Base-by-base conservation (phyloP, 2,113 vertebrate genomes). In the Nerophis ophidion region DNA sequence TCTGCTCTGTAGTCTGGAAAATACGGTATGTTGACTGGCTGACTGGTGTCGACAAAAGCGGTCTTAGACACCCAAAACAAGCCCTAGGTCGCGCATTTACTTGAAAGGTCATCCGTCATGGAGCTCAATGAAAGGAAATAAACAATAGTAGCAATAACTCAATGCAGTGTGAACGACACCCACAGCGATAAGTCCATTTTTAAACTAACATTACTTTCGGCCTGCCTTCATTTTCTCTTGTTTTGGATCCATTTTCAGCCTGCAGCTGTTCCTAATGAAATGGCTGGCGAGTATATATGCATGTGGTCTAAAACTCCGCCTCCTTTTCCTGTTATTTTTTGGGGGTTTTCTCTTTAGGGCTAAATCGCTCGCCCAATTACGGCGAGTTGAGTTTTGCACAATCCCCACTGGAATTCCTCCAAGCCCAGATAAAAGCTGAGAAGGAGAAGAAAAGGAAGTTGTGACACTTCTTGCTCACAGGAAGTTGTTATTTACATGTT, bases 401-500 rank as follows among this genome's bases (percentile, higher is more conserved):
- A 56, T 56, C 38, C 54, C 54, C 54, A 56, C 16, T 42, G 36
- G 54, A 42, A 56, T 56, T 56, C 54, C 42, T 56, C 54, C 0
- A 38, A 56, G 54, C n/a, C 35, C 3, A 38, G 53, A 55, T 55
- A 35, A n/a, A 44, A 42, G 54, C 40, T 42, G n/a, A 42, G 9
- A 56, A 56, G 16, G 2, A 38, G 36, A 56, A 56, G 36, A 56
- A 56, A 56, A 56, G 54, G 54, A 56, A 56, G 54, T 56, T 16
- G 51, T 57, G 26, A 52, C 56, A 66, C 69, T 55, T 57, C 48
- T 57, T 74, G 63, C 58, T 69, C 19, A 26, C 68, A 67, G 74
- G 75, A 81, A 81, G 68, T 57, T 10, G 68, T 72, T 62, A 63
- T 68, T 77, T 68, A 63, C 17, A 56, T 51, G 40, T 66, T 70